Base-by-base conservation (phyloP, 1,140 invertebrate genomes). In the Trichonephila inaurata region DNA sequence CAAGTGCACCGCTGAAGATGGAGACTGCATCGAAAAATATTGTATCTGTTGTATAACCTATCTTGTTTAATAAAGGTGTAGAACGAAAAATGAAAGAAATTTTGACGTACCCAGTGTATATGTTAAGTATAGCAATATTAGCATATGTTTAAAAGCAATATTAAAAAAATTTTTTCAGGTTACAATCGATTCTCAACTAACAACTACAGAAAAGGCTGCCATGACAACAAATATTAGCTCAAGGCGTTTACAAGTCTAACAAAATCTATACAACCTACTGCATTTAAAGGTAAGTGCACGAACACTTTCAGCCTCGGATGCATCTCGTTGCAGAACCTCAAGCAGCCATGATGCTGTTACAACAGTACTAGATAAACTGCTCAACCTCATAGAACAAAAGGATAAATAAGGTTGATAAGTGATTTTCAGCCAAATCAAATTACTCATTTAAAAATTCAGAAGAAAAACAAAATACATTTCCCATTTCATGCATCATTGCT, bases 281-380 rank as follows among this genome's bases (percentile, higher is more conserved):
- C 88, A 7, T 93, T 92, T n/a, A 66, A n/a, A n/a, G n/a, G n/a
- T n/a, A n/a, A n/a, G 62, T 18, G 86, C 93, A 14, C 72, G 90
- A 18, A 87, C 89, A 21, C 66, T n/a, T n/a, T n/a, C 94, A 60
- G n/a, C 81, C 7, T 14, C 72, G 5, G 69, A 81, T 19, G n/a
- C 86, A 16, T 94, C 44, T n/a, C n/a, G n/a, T n/a, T 7, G 21
- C 66, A 8, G 86, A 94, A 96, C 96, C 97, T 28, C 96, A 97
- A 24, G 96, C 96, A 14, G 89, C 97, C 40, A 94, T 94, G 85
- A 89, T 94, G 58, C 66, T 97, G 95, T 97, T 97, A 96, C 97
- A 97, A 94, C 97, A 97, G 94, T 97, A 97, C 95, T 97, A 1
- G 97, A 97, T 94, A 95, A 97, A 95, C 95, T 97, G 19, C 95